phyloP scores from a whole-genome alignment of 53 echinoderm and acorn worm genomes.

The Holothuria leucospilota region DNA sequence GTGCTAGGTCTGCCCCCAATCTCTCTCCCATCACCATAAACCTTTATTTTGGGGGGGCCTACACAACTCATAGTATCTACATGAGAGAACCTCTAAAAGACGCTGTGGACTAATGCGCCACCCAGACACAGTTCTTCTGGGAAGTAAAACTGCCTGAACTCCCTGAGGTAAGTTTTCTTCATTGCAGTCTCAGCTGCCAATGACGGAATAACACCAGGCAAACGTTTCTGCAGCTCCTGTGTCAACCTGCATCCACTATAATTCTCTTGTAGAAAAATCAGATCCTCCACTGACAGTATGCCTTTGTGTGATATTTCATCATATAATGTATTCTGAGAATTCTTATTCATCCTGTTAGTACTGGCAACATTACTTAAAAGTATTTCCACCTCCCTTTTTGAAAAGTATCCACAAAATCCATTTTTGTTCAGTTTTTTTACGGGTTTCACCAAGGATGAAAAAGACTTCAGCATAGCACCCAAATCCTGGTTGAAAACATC shows the following conservation, averaged over 20 bases:
- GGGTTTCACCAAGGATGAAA: no score
- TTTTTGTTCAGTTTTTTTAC: no score
- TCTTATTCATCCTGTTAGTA: neutral
- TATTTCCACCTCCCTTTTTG: no score
- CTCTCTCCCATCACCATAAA: slow-evolving; percentile 34
- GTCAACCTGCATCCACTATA: slow-evolving; percentile 21
- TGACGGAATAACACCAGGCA: slow-evolving; percentile 29
- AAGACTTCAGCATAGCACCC: no score
- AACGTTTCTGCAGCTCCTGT: neutral
- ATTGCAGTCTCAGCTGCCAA: neutral
- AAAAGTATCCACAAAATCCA: no score
- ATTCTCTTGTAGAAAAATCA: neutral
- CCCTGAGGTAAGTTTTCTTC: slow-evolving; percentile 24
- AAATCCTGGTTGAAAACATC: no score
- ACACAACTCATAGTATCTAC: neutral
- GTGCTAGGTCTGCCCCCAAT: slow-evolving; percentile 28
- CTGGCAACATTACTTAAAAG: no score
- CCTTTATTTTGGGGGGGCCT: no score
- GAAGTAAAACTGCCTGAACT: slow-evolving; percentile 31
- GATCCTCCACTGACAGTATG: neutral
- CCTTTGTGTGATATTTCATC: neutral
- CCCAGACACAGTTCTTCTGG: neutral
- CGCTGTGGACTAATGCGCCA: slow-evolving; percentile 22
- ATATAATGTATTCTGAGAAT: neutral
- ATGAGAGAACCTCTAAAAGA: slow-evolving; percentile 45